phyloP scores from a whole-genome alignment of 2,888 invertebrate species.

The Timema cristinae region DNA sequence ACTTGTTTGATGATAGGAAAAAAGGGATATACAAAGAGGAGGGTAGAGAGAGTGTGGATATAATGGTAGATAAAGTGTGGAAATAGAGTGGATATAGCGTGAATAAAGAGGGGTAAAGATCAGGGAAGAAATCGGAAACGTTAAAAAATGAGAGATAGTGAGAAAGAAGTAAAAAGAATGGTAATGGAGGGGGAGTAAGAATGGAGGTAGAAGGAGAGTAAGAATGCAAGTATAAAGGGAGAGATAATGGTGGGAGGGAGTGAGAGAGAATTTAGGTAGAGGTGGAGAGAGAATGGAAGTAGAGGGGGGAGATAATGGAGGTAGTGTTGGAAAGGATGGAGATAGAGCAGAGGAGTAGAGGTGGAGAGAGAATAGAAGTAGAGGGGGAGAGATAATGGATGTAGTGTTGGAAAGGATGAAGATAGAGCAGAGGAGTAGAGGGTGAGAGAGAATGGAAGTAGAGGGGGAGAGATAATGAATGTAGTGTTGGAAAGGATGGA shows the following conservation, averaged over 20 bases:
- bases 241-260: background rate
- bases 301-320: background rate
- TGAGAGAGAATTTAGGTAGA: background rate
- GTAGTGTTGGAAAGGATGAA: background rate
- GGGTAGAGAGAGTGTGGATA: background rate
- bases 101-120: background rate
- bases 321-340: no score
- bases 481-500: background rate
- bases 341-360: background rate
- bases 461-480: background rate
- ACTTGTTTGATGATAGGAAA: background rate
- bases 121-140: background rate
- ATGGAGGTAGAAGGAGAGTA: background rate
- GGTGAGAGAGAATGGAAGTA: background rate
- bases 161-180: slow-evolving; percentile 1
- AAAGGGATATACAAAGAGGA: background rate
- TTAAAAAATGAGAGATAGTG: background rate
- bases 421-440: background rate
- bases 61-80: background rate
- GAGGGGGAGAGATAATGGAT: background rate
- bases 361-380: no score
- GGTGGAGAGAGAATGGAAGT: background rate
- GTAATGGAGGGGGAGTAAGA: background rate
- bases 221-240: background rate
- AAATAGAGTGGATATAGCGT: background rate